phyloP scores from a whole-genome alignment of 2,888 invertebrate species.

The Plebejus argus region DNA sequence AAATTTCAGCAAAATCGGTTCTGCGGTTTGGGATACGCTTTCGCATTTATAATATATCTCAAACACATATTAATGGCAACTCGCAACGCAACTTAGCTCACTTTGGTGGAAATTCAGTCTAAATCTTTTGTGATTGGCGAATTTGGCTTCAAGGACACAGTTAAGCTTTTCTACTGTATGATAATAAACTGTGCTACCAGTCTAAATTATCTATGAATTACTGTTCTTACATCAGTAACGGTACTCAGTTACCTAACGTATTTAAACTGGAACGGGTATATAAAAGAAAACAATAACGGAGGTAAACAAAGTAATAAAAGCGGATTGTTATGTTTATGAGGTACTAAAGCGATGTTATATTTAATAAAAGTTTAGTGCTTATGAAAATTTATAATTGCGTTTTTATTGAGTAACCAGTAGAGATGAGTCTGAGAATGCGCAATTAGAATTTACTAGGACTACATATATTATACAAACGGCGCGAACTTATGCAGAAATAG shows the following conservation, averaged over 20 bases:
- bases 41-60: no score
- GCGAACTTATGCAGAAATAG: no score
- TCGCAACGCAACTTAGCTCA: no score
- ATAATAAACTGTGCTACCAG: not conserved
- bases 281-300: constrained; percentile 29
- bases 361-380: constrained; percentile 32
- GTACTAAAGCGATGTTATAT: constrained; percentile 24
- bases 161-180: not conserved
- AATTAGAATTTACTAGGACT: no score
- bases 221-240: not conserved
- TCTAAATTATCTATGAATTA: not conserved
- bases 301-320: constrained; percentile 31
- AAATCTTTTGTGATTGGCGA: no score
- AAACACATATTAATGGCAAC: no score
- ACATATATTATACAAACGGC: no score
- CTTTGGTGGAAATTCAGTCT: no score
- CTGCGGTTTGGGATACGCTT: no score
- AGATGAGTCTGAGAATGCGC: not conserved
- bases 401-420: not conserved
- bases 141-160: no score
- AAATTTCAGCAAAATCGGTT: no score
- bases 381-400: constrained; percentile 31
- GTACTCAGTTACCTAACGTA: not conserved
- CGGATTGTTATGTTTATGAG: constrained; percentile 30
- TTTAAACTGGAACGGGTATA: constrained; percentile 14